These are phyloP conservation scores for Drosophila teissieri DNA, from an alignment of 1,140 invertebrate species.

Conservation along the genomic window DNA sequence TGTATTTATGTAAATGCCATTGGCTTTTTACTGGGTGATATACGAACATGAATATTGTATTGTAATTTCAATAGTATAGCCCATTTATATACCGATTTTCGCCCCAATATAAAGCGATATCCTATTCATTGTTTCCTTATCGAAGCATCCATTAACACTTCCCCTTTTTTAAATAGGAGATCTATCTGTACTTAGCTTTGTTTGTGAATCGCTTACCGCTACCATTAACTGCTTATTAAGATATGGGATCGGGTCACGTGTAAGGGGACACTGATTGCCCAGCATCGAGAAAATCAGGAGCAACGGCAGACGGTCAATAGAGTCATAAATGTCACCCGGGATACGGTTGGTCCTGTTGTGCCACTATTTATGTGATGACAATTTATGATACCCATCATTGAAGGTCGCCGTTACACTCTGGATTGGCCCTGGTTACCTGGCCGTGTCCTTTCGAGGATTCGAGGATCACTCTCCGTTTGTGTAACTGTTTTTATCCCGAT, in stretches of 20 bases:
- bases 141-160: constrained; percentile 52
- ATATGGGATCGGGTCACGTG: constrained; percentile 51
- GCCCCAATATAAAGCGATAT: not conserved
- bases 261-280: constrained; percentile 52
- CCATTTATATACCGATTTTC: not conserved
- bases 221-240: constrained; percentile 79
- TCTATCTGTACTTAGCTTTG: constrained; percentile 28
- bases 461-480: constrained; percentile 9
- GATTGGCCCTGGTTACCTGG: constrained; percentile 30
- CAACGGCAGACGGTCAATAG: constrained; percentile 56
- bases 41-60: too few species aligned
- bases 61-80: too few species aligned
- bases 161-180: not conserved
- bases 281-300: constrained; percentile 21
- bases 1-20: constrained; percentile 36
- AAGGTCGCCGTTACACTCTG: constrained; percentile 6
- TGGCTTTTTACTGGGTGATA: too few species aligned
- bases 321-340: constrained; percentile 75
- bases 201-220: constrained; percentile 69
- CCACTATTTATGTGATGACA: constrained; percentile 78
- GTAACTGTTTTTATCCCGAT: constrained; percentile 48
- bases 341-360: constrained; percentile 33
- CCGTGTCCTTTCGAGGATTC: constrained; percentile 7
- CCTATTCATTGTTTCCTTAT: constrained; percentile 29
- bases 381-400: constrained; percentile 74